phyloP scores from a whole-genome alignment of 2,797 vertebrate genomes.

The Tenualosa ilisha region DNA sequence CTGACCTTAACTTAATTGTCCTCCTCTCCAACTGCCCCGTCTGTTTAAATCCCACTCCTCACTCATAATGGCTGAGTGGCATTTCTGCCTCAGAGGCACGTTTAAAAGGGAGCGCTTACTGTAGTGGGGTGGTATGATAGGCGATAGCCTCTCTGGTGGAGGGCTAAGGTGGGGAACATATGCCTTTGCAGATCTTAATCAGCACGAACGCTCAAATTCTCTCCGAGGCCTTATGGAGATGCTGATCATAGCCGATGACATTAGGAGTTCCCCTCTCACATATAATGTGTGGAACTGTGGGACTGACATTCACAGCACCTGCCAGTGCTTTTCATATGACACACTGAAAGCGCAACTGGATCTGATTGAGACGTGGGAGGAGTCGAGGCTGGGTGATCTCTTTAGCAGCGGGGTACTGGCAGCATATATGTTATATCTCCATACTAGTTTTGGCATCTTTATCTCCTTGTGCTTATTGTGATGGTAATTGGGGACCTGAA shows the following conservation, averaged over 20 bases:
- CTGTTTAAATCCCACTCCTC: neutral
- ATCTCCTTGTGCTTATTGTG: conserved; percentile 45
- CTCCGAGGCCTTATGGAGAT: neutral
- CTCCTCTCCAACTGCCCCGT: neutral
- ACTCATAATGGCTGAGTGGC: neutral
- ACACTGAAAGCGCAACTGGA: neutral
- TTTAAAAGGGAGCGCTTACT: conserved; percentile 14
- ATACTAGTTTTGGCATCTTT: conserved; percentile 27
- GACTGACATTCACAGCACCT: neutral
- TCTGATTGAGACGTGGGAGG: conserved; percentile 27
- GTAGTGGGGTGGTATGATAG: conserved; percentile 43
- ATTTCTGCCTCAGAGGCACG: neutral
- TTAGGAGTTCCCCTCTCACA: neutral
- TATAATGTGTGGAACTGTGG: neutral
- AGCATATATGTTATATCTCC: conserved; percentile 31
- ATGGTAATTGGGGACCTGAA: conserved; percentile 56
- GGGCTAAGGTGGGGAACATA: conserved; percentile 45
- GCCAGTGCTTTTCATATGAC: neutral
- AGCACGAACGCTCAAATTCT: neutral
- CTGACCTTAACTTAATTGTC: neutral
- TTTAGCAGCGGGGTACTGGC: conserved; percentile 32
- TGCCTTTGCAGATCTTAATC: conserved; percentile 52
- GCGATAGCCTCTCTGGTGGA: conserved; percentile 46
- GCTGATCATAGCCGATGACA: neutral
- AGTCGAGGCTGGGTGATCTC: conserved; percentile 27